Evolutionary conservation across 1,140 invertebrate species (phyloP).

Genomic region (Aphelenchoides avenae): DNA sequence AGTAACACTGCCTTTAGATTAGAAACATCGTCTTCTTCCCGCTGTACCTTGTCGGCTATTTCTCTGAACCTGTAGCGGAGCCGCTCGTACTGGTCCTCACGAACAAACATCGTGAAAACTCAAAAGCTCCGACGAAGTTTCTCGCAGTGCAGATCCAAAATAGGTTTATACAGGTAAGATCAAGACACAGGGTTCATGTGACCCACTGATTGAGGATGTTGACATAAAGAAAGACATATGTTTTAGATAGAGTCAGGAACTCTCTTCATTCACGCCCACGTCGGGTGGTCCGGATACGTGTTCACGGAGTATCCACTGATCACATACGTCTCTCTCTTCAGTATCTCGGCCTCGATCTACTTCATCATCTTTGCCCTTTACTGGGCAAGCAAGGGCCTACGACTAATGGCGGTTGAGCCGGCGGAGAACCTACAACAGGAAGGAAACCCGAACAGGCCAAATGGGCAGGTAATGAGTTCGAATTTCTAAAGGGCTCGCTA

Average conservation of each 20-base stretch:
- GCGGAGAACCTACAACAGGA: slow-evolving; percentile 6
- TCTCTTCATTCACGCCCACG: slow-evolving; percentile 12
- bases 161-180: slow-evolving; percentile 31
- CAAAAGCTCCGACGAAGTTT: slow-evolving; percentile 4
- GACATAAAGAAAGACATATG: neutral
- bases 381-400: slow-evolving; percentile 11
- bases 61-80: slow-evolving; percentile 16
- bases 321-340: slow-evolving; percentile 12
- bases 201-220: neutral
- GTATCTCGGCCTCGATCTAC: slow-evolving; percentile 5
- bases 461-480: neutral
- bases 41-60: slow-evolving; percentile 33
- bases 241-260: neutral
- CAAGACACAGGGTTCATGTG: too few species aligned
- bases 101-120: slow-evolving; percentile 21
- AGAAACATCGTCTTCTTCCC: slow-evolving; percentile 35
- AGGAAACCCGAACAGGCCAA: slow-evolving; percentile 6
- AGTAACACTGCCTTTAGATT: slow-evolving; percentile 26
- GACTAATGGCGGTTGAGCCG: neutral
- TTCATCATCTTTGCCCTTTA: slow-evolving; percentile 24
- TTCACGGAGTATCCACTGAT: slow-evolving; percentile 23
- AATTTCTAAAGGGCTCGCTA: neutral
- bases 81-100: slow-evolving; percentile 26
- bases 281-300: slow-evolving; percentile 5
- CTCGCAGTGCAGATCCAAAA: slow-evolving; percentile 27